phyloP scores from a whole-genome alignment of 2,888 invertebrate species.

The Polietes domitor region DNA sequence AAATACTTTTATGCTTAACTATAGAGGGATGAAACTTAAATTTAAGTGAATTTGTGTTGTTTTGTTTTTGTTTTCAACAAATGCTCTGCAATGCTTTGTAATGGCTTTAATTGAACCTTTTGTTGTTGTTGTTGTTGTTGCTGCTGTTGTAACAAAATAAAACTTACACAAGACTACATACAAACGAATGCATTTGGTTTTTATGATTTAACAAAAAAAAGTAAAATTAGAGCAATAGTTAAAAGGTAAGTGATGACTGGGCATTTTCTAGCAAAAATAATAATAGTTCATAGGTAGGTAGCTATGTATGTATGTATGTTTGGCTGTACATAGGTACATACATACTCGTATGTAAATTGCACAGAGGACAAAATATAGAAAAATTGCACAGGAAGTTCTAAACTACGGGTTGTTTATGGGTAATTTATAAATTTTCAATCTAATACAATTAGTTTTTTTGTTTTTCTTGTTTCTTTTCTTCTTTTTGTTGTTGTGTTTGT shows the following conservation, averaged over 20 bases:
- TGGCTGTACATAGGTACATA: no score
- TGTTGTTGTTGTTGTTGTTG: no score
- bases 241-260: not conserved
- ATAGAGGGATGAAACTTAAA: not conserved
- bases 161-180: not conserved
- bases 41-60: not conserved
- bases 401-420: conserved; percentile 3
- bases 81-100: not conserved
- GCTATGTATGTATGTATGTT: no score
- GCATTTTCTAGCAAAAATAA: not conserved
- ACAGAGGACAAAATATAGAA: not conserved
- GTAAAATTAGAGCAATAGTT: not conserved
- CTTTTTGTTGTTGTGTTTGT: not conserved
- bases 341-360: no score
- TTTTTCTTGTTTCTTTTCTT: not conserved
- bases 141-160: not conserved
- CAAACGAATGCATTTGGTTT: not conserved
- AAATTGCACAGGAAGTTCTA: not conserved
- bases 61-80: not conserved
- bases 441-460: conserved; percentile 5
- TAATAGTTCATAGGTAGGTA: no score
- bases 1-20: conserved; percentile 22
- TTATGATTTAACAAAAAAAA: not conserved
- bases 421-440: not conserved
- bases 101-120: not conserved